These are phyloP conservation scores for Autographa gamma DNA, from an alignment of 2,888 invertebrate genomes.

Conservation along the genomic window DNA sequence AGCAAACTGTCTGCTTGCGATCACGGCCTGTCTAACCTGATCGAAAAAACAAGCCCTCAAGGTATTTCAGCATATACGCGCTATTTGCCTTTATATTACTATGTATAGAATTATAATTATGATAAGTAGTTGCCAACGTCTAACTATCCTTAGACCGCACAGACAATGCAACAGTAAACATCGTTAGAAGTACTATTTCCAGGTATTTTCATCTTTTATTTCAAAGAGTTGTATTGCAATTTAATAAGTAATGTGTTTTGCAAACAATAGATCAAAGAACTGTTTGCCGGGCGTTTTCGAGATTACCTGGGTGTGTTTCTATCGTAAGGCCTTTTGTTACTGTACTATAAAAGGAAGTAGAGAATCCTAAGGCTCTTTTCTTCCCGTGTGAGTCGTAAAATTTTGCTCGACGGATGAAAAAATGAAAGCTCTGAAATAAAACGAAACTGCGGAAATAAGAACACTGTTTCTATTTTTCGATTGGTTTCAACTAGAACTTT, in stretches of 20 bases:
- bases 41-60: too few species aligned
- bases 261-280: conserved; percentile 33
- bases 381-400: not conserved
- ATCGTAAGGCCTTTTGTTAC: conserved; percentile 15
- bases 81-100: too few species aligned
- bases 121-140: too few species aligned
- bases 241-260: conserved; percentile 16
- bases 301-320: conserved; percentile 17
- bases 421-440: not conserved
- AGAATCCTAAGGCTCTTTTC: not conserved
- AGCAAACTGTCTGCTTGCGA: too few species aligned
- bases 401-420: not conserved
- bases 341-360: not conserved
- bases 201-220: too few species aligned
- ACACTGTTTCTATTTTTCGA: not conserved
- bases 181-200: not conserved
- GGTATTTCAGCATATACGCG: too few species aligned
- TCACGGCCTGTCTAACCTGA: too few species aligned
- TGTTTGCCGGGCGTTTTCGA: conserved; percentile 12
- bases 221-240: not conserved
- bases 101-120: too few species aligned
- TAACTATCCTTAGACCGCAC: too few species aligned
- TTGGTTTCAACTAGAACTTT: not conserved
- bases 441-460: not conserved
- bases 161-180: too few species aligned